phyloP scores from a whole-genome alignment of 2,113 vertebrate genomes.

The Pterocles gutturalis region DNA sequence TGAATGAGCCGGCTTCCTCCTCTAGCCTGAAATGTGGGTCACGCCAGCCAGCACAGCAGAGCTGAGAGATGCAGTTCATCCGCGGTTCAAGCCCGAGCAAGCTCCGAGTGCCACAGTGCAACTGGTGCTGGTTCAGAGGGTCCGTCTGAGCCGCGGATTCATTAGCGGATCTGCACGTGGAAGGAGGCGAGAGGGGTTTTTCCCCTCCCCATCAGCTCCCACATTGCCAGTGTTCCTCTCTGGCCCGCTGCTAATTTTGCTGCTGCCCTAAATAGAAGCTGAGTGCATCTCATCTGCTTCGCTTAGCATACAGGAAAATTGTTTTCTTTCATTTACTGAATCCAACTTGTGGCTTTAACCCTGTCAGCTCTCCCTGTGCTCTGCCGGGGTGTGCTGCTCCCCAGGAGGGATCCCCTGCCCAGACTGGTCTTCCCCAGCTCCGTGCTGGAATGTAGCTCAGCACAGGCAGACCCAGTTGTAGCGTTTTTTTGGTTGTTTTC shows the following conservation, averaged over 20 bases:
- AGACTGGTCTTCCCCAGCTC: neutral
- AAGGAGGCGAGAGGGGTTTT: slow-evolving; percentile 30
- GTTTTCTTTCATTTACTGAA: slow-evolving; percentile 48
- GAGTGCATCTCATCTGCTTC: slow-evolving; percentile 64
- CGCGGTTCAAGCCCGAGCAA: neutral
- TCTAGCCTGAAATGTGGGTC: slow-evolving; percentile 41
- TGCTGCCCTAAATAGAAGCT: slow-evolving; percentile 73
- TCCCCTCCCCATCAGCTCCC: slow-evolving; percentile 32
- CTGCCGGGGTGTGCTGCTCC: neutral
- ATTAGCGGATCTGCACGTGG: neutral
- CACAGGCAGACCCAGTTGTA: neutral
- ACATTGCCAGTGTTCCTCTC: slow-evolving; percentile 41
- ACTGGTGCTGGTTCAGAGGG: neutral
- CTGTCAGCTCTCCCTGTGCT: neutral
- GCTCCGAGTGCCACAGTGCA: neutral
- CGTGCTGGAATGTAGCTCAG: neutral
- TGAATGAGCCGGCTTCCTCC: slow-evolving; percentile 26
- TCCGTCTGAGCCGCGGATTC: neutral
- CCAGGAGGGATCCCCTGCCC: neutral
- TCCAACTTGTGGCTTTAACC: slow-evolving; percentile 39
- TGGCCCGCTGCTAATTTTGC: slow-evolving; percentile 72
- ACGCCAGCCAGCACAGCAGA: neutral
- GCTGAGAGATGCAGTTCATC: neutral
- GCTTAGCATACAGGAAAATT: slow-evolving; percentile 42
- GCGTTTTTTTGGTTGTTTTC: neutral